Percentiles rank a stretch among this genome's conserved stretches.
These are phyloP conservation scores for Crocidura indochinensis DNA, from an alignment of 2,797 vertebrate species.

Conservation along the genomic window DNA sequence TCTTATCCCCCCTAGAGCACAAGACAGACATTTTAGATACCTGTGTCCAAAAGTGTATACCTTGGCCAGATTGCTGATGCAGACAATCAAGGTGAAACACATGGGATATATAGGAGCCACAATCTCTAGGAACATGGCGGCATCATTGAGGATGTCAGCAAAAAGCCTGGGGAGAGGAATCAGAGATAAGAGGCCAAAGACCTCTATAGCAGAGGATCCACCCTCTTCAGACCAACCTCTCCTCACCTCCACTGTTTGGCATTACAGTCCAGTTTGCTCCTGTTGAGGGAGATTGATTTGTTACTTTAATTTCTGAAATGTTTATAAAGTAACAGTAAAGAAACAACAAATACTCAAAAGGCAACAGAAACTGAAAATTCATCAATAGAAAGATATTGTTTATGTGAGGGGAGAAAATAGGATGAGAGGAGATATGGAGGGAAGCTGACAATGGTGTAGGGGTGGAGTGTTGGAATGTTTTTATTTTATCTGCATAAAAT, in stretches of 20 bases:
- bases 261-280: conserved; percentile 95
- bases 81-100: conserved; percentile 93
- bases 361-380: no score
- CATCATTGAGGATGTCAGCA: conserved; percentile 95
- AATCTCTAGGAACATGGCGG: conserved; percentile 96
- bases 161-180: conserved; percentile 91
- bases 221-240: background rate
- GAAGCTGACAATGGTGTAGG: no score
- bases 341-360: no score
- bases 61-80: conserved; percentile 94
- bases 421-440: no score
- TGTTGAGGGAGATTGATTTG: conserved; percentile 79
- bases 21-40: background rate
- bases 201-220: background rate
- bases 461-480: no score
- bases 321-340: no score
- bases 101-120: conserved; percentile 92
- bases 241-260: conserved; percentile 96
- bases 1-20: background rate
- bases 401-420: no score
- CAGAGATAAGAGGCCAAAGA: conserved; percentile 54
- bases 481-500: no score
- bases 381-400: no score
- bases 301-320: background rate
- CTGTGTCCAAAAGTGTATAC: conserved; percentile 84